Conservation (phyloP, 1,140 invertebrate genomes). For the Diplogasteroides magnus region DNA sequence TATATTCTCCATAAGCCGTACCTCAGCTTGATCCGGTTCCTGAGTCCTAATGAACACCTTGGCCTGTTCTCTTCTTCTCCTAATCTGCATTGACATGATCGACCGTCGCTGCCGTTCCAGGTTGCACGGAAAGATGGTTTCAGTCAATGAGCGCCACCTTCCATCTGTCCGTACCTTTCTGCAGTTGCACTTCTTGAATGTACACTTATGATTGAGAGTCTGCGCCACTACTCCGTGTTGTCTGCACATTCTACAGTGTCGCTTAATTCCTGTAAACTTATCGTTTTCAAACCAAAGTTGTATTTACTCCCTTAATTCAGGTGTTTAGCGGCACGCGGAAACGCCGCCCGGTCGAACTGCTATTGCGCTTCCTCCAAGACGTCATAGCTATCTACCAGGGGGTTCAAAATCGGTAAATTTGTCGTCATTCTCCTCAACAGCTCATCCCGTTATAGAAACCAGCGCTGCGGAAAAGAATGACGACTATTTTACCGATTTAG, state of each 20-base stretch:
- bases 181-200: slow-evolving; percentile 45
- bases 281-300: no score
- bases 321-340: neutral
- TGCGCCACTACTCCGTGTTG: slow-evolving; percentile 46
- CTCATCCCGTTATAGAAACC: no score
- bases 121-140: slow-evolving; percentile 42
- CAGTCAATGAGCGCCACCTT: neutral
- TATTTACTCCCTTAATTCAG: no score
- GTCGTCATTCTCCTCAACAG: no score
- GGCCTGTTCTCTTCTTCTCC: slow-evolving; percentile 49
- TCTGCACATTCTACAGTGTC: slow-evolving; percentile 51
- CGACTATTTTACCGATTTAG: no score
- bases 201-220: slow-evolving; percentile 45
- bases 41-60: slow-evolving; percentile 40
- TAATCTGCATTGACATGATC: slow-evolving; percentile 52
- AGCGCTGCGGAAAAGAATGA: no score
- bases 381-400: no score
- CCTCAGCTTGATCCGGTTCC: slow-evolving; percentile 17
- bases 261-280: slow-evolving; percentile 45
- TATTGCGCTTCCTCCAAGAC: no score
- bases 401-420: no score
- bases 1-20: slow-evolving; percentile 26
- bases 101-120: slow-evolving; percentile 44
- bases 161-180: slow-evolving; percentile 35
- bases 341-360: neutral